phyloP scores from a whole-genome alignment of 2,113 vertebrate species.

The Myrmecobius fasciatus region DNA sequence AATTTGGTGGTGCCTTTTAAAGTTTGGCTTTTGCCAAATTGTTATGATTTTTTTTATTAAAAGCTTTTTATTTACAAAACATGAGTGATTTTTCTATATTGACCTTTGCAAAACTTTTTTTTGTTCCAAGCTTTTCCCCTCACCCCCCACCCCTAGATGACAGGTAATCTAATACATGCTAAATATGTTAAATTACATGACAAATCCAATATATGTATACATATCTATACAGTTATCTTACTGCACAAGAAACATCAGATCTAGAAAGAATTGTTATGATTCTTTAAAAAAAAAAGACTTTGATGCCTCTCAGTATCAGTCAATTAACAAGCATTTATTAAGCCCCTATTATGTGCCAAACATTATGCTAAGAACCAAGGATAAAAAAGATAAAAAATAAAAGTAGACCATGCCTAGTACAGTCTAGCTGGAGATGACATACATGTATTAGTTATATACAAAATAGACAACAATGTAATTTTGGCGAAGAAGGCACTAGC shows the following conservation, averaged over 20 bases:
- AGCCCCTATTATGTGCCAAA: background rate
- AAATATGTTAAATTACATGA: too few relatives aligned
- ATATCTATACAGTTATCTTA: too few relatives aligned
- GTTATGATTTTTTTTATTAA: too few relatives aligned
- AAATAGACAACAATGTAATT: background rate
- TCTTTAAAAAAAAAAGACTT: background rate
- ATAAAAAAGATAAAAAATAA: background rate
- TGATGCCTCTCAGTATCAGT: background rate
- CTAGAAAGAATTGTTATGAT: too few relatives aligned
- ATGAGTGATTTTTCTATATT: too few relatives aligned
- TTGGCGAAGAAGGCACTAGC: background rate
- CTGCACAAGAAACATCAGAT: too few relatives aligned
- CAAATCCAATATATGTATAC: too few relatives aligned
- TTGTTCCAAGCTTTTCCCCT: too few relatives aligned
- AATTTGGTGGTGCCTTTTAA: background rate
- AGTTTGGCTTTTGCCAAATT: background rate
- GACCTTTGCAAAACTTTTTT: too few relatives aligned
- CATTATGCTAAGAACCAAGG: background rate
- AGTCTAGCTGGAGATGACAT: background rate
- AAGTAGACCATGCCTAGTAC: background rate
- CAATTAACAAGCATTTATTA: background rate
- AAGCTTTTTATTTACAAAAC: too few relatives aligned
- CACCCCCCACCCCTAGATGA: too few relatives aligned
- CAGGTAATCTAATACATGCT: too few relatives aligned
- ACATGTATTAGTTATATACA: background rate